Evolutionary conservation across 2,888 invertebrate species (phyloP).

Genomic region (Neocrepidodera transversa): DNA sequence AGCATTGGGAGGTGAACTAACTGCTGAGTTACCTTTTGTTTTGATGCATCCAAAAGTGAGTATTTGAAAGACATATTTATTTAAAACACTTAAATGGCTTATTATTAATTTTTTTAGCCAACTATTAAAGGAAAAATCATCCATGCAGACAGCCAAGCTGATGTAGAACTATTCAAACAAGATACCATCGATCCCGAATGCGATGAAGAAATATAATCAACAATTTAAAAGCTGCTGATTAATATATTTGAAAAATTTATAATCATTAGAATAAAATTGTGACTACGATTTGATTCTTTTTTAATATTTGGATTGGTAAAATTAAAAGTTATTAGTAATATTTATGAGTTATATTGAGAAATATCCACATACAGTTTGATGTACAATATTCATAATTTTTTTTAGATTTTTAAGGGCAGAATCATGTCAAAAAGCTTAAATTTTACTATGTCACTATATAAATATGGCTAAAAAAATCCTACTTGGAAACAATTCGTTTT

Average conservation of each 20-base stretch:
- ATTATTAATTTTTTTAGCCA: slow-evolving; percentile 56
- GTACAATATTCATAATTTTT: slow-evolving; percentile 46
- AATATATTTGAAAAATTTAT: too few relatives aligned
- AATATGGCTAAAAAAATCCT: slow-evolving; percentile 36
- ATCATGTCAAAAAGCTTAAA: slow-evolving; percentile 46
- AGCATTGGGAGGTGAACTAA: slow-evolving; percentile 89
- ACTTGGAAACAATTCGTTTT: slow-evolving; percentile 6
- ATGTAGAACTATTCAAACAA: slow-evolving; percentile 75
- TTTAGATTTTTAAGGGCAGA: slow-evolving; percentile 44
- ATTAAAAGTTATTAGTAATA: slow-evolving; percentile 12
- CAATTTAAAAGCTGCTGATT: slow-evolving; percentile 6
- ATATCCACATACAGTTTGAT: slow-evolving; percentile 47
- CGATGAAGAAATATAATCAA: slow-evolving; percentile 45
- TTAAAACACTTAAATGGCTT: too few relatives aligned
- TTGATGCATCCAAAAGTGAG: slow-evolving; percentile 85
- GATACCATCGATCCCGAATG: slow-evolving; percentile 66
- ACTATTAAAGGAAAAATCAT: slow-evolving; percentile 64
- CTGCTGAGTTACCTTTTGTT: slow-evolving; percentile 90
- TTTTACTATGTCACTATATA: slow-evolving; percentile 43
- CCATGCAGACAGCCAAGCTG: slow-evolving; percentile 75
- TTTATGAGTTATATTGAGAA: slow-evolving; percentile 47
- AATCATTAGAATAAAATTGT: too few relatives aligned
- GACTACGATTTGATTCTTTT: too few relatives aligned
- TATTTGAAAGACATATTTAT: not conserved
- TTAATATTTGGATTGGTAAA: too few relatives aligned